A percentile compares a stretch with the other conserved stretches of the same genome.
phyloP scores from a whole-genome alignment of 1,140 invertebrate species.

The Cryptotermes secundus region DNA sequence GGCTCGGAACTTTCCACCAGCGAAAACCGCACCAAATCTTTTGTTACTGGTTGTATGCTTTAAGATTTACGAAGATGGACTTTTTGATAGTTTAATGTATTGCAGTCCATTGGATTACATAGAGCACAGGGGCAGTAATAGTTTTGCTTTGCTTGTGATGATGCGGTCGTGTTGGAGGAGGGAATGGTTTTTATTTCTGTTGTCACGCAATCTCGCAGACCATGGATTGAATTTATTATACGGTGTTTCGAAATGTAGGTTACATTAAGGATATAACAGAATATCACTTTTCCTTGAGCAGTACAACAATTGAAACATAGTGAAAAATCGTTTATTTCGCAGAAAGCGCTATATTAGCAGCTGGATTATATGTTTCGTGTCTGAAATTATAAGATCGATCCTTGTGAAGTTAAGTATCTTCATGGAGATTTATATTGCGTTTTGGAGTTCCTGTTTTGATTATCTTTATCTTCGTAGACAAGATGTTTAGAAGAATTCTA shows the following conservation, averaged over 20 bases:
- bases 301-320: no score
- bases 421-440: no score
- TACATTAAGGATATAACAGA: not conserved
- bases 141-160: constrained; percentile 19
- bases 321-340: no score
- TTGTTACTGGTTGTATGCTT: not conserved
- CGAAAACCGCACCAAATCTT: constrained; percentile 6
- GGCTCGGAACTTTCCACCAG: not conserved
- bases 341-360: no score
- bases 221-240: constrained; percentile 5
- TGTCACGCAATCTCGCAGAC: constrained; percentile 6
- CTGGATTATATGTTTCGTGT: no score
- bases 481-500: no score
- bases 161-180: not conserved
- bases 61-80: constrained; percentile 21
- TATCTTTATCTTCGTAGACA: no score
- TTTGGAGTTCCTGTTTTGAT: no score
- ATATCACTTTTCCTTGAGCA: no score
- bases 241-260: not conserved
- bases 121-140: not conserved
- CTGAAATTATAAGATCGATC: no score
- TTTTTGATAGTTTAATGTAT: constrained; percentile 28
- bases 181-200: not conserved
- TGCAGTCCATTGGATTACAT: not conserved
- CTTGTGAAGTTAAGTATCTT: no score